Evolutionary conservation across 2,888 invertebrate genomes (phyloP).

Genomic region (Archips crataeganus): DNA sequence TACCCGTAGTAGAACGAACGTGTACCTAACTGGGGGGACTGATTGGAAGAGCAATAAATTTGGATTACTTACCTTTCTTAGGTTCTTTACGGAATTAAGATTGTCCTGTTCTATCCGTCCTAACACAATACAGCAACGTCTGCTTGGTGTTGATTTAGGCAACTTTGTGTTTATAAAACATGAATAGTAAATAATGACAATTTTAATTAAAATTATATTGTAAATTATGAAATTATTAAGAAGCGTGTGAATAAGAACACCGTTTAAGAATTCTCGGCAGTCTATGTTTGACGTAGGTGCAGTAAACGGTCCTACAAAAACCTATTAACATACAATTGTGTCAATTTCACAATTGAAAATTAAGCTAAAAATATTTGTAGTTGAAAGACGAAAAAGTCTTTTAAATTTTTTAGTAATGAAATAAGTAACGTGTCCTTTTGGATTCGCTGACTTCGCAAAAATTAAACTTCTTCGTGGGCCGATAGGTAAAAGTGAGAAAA

Average conservation of each 20-base stretch:
- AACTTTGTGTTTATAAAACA: background rate
- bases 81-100: slow-evolving; percentile 46
- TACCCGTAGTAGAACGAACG: slow-evolving; percentile 54
- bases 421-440: background rate
- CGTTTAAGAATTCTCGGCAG: background rate
- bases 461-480: slow-evolving; percentile 51
- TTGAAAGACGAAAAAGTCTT: background rate
- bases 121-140: slow-evolving; percentile 9
- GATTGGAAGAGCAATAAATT: slow-evolving; percentile 73
- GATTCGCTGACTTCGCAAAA: slow-evolving; percentile 46
- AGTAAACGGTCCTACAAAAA: slow-evolving; percentile 2
- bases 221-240: too few species aligned
- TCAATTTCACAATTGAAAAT: background rate
- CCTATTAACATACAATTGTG: background rate
- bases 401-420: background rate
- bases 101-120: background rate
- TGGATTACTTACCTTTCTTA: slow-evolving; percentile 66
- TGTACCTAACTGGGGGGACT: slow-evolving; percentile 63
- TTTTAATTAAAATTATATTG: background rate
- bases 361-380: background rate
- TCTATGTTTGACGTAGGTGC: background rate
- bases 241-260: background rate
- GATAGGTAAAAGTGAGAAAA: slow-evolving; percentile 49
- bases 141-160: slow-evolving; percentile 3
- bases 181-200: background rate